Base-by-base conservation (phyloP, 1,140 invertebrate genomes). In the roundworm (Caenorhabditis elegans) region DNA sequence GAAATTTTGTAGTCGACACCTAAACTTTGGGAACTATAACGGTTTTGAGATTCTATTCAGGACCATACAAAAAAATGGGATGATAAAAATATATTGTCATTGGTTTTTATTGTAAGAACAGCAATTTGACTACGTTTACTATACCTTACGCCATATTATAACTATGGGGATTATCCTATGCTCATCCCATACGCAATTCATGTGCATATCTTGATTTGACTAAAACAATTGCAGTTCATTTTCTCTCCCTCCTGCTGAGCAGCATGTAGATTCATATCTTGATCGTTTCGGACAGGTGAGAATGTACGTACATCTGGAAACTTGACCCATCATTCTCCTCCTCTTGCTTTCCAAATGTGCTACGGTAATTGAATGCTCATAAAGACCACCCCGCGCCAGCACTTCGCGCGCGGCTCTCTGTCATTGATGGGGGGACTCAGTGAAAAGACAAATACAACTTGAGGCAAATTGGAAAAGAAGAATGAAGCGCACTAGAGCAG, bases 371-470 rank as follows among this genome's bases (percentile, higher is more conserved):
- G 60, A 70, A 70, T 70, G 60, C 60, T 70, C 60, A 70, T 39
- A 70, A 70, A 70, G 60, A 70, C 60, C 60, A 70, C 60, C 60
- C 60, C 60, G 60, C 60, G 60, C 60, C 60, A 15, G 60, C 60
- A 70, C 11, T 70, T 70, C 34, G 31, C 60, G 31, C 31, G 49
- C 49, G 49, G 26, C 60, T 70, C 19, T 31, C 28, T 60, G 53
- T 60, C 53, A 60, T 60, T 70, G 31, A 22, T 31, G 60, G 34
- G 34, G n/a, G 60, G 60, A 70, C 60, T 70, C 60, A 70, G 60
- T 70, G 60, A 70, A 70, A 70, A 70, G 60, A 70, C 60, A 70
- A 70, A 70, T 70, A 70, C 60, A 70, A 70, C 60, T 70, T 70
- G 60, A 70, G 60, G 60, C 60, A 70, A 53, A 70, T 70, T 70